A percentile compares a stretch with the other conserved stretches of the same genome.
Evolutionary conservation across 2,797 vertebrate species (phyloP).

Genomic region (Furcifer pardalis): DNA sequence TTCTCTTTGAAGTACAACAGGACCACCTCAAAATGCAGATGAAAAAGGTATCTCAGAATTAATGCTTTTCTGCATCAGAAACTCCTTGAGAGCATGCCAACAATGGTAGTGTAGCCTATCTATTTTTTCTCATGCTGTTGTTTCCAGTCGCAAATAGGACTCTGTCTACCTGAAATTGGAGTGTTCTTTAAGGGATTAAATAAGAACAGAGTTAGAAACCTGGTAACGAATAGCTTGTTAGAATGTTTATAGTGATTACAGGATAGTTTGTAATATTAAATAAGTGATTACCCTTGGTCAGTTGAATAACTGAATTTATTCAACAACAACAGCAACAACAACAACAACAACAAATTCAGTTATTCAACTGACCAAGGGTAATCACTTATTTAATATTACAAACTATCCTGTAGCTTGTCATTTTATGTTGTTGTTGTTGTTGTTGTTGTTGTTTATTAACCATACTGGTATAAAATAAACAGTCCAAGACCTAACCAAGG

Average conservation of each 20-base stretch:
- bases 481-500: too few species aligned
- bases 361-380: background rate
- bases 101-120: background rate
- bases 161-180: background rate
- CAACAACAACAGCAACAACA: too few species aligned
- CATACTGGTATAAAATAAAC: too few species aligned
- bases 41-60: background rate
- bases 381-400: background rate
- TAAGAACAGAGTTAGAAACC: background rate
- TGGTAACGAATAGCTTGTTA: background rate
- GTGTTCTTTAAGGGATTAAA: background rate
- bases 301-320: background rate
- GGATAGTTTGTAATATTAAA: background rate
- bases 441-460: too few species aligned
- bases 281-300: background rate
- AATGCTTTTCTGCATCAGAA: background rate
- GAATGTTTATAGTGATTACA: background rate
- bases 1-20: background rate
- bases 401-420: background rate
- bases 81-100: too few species aligned
- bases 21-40: background rate
- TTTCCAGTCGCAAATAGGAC: background rate
- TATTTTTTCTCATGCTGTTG: too few species aligned
- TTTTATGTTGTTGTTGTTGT: too few species aligned
- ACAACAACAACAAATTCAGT: background rate